A percentile compares a stretch with the other conserved stretches of the same genome.
Conservation (phyloP, 1,140 invertebrate species). For the Drosophila tani region DNA sequence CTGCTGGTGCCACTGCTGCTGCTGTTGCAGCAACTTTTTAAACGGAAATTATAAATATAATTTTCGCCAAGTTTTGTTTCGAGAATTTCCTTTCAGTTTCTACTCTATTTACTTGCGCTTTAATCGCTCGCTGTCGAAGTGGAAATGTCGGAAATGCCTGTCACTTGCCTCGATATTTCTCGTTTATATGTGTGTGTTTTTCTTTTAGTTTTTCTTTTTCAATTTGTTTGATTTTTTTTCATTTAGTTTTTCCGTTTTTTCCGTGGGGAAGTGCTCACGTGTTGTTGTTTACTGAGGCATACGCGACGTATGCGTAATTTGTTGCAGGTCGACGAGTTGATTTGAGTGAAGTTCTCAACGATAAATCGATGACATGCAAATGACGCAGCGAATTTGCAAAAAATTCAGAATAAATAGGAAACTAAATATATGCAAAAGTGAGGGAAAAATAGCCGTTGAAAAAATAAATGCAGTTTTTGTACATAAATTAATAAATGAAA, state of each 20-base stretch:
- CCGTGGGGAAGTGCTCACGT: slow-evolving; percentile 52
- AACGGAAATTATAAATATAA: slow-evolving; percentile 75
- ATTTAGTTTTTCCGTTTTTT: slow-evolving; percentile 6
- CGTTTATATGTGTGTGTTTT: slow-evolving; percentile 15
- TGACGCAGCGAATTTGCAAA: slow-evolving; percentile 15
- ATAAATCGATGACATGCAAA: slow-evolving; percentile 21
- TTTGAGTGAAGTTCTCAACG: slow-evolving; percentile 20
- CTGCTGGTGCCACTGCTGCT: slow-evolving; percentile 6
- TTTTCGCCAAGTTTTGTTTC: slow-evolving; percentile 39
- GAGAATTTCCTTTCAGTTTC: slow-evolving; percentile 59
- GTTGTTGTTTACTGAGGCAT: slow-evolving; percentile 42
- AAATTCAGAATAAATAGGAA: slow-evolving; percentile 1
- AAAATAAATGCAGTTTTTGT: too few species aligned
- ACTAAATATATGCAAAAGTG: not conserved
- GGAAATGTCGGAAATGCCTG: slow-evolving; percentile 68
- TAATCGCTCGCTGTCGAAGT: slow-evolving; percentile 58
- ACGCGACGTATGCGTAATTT: slow-evolving; percentile 62
- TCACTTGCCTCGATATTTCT: slow-evolving; percentile 55
- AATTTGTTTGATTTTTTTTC: slow-evolving; percentile 6
- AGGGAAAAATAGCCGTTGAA: not conserved
- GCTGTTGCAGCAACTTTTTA: slow-evolving; percentile 32
- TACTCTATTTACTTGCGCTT: slow-evolving; percentile 47
- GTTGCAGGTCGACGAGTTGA: slow-evolving; percentile 35
- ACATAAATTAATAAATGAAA: not conserved
- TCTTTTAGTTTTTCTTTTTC: slow-evolving; percentile 18